Evolutionary conservation across 92 coral and sea anemone genomes (phyloP).

Genomic region (Muricea muricata): DNA sequence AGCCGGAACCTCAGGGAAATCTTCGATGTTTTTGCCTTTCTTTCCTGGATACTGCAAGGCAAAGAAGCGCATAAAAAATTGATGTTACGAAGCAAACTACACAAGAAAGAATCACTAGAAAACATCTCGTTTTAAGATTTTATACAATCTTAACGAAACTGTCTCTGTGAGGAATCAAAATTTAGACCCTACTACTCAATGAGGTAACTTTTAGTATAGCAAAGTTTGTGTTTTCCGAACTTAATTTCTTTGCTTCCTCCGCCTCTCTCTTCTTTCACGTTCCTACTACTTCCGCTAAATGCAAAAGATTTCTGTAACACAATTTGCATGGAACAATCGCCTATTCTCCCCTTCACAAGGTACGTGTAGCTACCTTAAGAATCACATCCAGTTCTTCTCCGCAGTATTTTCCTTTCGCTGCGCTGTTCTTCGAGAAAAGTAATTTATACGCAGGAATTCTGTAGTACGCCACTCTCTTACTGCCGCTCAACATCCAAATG

Average conservation of each 20-base stretch:
- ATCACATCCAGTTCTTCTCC: slow-evolving; percentile 89
- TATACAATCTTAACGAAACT: too few species aligned
- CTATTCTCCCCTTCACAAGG: not conserved
- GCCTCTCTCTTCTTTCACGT: too few species aligned
- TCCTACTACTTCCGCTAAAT: not conserved
- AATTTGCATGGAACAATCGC: too few species aligned
- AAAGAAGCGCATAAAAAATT: not conserved
- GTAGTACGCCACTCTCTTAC: slow-evolving; percentile 88
- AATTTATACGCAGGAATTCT: slow-evolving; percentile 89
- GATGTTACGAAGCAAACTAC: not conserved
- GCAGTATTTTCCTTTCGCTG: slow-evolving; percentile 90
- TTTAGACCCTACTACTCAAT: too few species aligned
- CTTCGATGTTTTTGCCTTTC: slow-evolving; percentile 82
- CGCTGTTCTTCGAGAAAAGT: slow-evolving; percentile 75
- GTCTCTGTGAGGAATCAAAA: too few species aligned
- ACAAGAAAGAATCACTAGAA: not conserved
- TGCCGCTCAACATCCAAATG: slow-evolving; percentile 96
- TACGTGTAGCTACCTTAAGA: slow-evolving; percentile 73
- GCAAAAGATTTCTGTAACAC: not conserved
- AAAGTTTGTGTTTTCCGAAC: too few species aligned
- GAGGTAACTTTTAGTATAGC: too few species aligned
- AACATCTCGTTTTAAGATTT: too few species aligned
- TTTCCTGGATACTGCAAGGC: slow-evolving; percentile 89
- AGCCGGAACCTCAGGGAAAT: slow-evolving; percentile 93
- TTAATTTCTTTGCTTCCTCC: too few species aligned